Conservation (phyloP, 2,888 invertebrate genomes). For the Sinohyriopsis cumingii region DNA sequence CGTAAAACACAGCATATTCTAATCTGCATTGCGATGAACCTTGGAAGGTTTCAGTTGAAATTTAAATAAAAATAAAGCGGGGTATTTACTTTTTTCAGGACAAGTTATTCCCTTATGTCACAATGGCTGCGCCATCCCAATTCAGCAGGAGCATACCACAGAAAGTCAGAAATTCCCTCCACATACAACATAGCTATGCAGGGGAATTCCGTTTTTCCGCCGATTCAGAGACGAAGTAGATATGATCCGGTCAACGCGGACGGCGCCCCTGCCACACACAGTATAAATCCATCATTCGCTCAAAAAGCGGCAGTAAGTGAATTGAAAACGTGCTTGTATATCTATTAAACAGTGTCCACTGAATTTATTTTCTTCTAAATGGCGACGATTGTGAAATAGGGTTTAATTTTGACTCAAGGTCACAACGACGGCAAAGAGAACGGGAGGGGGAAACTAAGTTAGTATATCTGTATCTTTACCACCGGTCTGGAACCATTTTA, state of each 20-base stretch:
- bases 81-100: conserved; percentile 23
- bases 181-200: conserved; percentile 39
- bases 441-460: too few species aligned
- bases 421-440: too few species aligned
- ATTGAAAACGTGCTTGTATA: too few species aligned
- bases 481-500: too few species aligned
- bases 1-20: too few species aligned
- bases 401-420: too few species aligned
- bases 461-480: too few species aligned
- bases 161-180: conserved; percentile 27
- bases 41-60: too few species aligned
- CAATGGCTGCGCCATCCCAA: conserved; percentile 47
- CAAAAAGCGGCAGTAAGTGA: conserved; percentile 19
- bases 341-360: too few species aligned
- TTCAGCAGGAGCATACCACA: conserved; percentile 27
- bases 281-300: conserved; percentile 10
- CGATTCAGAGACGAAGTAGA: neutral
- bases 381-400: too few species aligned
- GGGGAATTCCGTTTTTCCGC: conserved; percentile 36
- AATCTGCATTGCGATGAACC: too few species aligned
- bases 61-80: neutral
- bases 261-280: conserved; percentile 15
- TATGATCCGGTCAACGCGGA: conserved; percentile 10
- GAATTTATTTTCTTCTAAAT: too few species aligned
- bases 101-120: conserved; percentile 51